Base-by-base conservation (phyloP, 1,140 invertebrate species). In the Philopotamus ludificatus region DNA sequence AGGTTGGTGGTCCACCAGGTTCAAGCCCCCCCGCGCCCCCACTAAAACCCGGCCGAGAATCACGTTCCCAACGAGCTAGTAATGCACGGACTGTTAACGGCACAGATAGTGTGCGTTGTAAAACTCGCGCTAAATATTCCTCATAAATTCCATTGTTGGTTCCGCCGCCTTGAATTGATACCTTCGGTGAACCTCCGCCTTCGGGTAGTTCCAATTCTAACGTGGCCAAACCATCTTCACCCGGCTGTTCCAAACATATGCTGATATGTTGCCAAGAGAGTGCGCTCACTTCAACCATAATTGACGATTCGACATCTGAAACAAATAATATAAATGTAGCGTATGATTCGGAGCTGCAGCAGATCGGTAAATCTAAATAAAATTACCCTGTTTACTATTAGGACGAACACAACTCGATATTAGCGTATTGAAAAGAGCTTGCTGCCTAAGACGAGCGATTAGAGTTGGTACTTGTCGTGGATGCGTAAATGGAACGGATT, bases 401-500 rank as follows among this genome's bases (percentile, higher is more conserved):
- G 89, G 84, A 41, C 95, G 81, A 21, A 98, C 89, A 77, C 94
- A 96, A 73, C 92, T 95, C 9, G 86, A 82, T 49, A 98, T 83
- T 2, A 97, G 82, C 2, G 90, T 87, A 77, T 97, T 98, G 76
- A 97, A 97, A 0, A 96, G 81, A 2, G 93, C 88, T 79, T 98
- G 95, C 73, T 96, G 93, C 15, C 95, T 81, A 1, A 98, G 82
- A 67, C 86, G 86, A 21, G 87, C 85, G 7, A 98, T 83, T 62
- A 98, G 91, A 71, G 89, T 86, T 12, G 94, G 88, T n/a, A 98
- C 93, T 74, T 96, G 92, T 4, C 89, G 89, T 1, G 95, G 95
- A 81, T 97, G 94, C 1, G 92, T 95, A 75, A 97, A 97, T 0
- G 94, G 92, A 63, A 98, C 89, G 57, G 86, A 89, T 16, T 84